Evolutionary conservation across 1,140 invertebrate species (phyloP).

Genomic region (Leptopilina boulardi): DNA sequence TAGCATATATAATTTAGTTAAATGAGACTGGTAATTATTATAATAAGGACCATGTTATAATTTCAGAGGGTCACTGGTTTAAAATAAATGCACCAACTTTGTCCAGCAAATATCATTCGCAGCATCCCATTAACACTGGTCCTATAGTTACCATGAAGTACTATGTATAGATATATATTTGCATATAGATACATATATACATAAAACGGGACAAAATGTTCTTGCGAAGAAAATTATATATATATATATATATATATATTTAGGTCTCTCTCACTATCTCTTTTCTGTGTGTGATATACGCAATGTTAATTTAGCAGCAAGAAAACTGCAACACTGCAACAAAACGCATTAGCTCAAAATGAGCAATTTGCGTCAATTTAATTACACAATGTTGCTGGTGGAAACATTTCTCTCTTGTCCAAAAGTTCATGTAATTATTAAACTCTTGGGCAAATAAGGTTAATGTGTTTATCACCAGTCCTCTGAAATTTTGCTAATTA

Average conservation of each 20-base stretch:
- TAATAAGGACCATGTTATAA: neutral
- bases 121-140: constrained; percentile 44
- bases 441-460: neutral
- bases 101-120: constrained; percentile 50
- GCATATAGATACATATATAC: neutral
- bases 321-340: constrained; percentile 6
- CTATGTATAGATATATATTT: constrained; percentile 19
- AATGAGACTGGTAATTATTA: neutral
- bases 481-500: neutral
- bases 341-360: constrained; percentile 12
- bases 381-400: constrained; percentile 1
- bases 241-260: no score
- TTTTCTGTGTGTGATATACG: neutral
- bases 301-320: constrained; percentile 1
- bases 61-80: neutral
- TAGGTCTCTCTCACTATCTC: neutral
- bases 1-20: neutral
- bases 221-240: neutral
- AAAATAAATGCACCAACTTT: neutral
- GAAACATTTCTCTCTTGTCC: constrained; percentile 5
- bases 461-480: neutral
- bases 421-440: neutral
- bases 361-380: constrained; percentile 20
- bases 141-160: constrained; percentile 46
- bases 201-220: neutral